Evolutionary conservation across 2,888 invertebrate genomes (phyloP).

Genomic region (Tachina grossa): DNA sequence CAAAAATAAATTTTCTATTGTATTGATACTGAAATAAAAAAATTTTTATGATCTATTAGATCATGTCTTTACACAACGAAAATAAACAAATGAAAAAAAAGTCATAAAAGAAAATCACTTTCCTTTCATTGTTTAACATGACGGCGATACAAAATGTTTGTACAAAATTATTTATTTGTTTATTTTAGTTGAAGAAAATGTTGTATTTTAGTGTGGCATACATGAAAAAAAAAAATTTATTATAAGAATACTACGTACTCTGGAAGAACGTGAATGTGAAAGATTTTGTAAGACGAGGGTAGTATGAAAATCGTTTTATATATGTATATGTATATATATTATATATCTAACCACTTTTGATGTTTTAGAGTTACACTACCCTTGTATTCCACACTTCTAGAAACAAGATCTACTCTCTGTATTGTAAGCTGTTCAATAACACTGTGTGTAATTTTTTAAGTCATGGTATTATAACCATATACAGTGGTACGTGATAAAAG

Average conservation of each 20-base stretch:
- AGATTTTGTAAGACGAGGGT: not conserved
- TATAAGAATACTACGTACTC: slow-evolving; percentile 26
- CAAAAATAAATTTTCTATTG: slow-evolving; percentile 27
- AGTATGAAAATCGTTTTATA: not conserved
- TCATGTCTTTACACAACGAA: slow-evolving; percentile 67
- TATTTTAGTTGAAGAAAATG: slow-evolving; percentile 66
- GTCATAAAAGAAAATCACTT: slow-evolving; percentile 21
- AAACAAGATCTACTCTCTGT: too few relatives aligned
- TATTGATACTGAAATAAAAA: slow-evolving; percentile 39
- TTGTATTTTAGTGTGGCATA: slow-evolving; percentile 63
- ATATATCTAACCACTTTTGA: too few relatives aligned
- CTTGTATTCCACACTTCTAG: too few relatives aligned
- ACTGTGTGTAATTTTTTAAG: too few relatives aligned
- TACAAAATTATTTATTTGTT: slow-evolving; percentile 59
- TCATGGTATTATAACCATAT: too few relatives aligned
- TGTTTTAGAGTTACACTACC: too few relatives aligned
- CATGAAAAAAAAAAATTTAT: slow-evolving; percentile 27
- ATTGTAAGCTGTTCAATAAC: too few relatives aligned
- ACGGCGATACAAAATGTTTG: slow-evolving; percentile 52
- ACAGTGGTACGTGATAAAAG: too few relatives aligned
- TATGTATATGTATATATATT: too few relatives aligned
- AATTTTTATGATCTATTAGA: slow-evolving; percentile 69
- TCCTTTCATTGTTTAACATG: not conserved
- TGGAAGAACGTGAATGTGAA: slow-evolving; percentile 7
- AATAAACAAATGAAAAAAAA: slow-evolving; percentile 63